Conservation (phyloP, 2,113 vertebrate species). For the Oryctolagus cuniculus region mOryCun1.1 NC_091444.1:3253001-3253500, state of each 20-base stretch:
- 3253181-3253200: background rate
- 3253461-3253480: background rate
- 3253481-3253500: slow-evolving; percentile 28
- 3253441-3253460: slow-evolving; percentile 34
- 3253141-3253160: background rate
- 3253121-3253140: slow-evolving; percentile 24
- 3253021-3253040: background rate
- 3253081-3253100: background rate
- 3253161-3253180: background rate
- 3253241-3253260: background rate
- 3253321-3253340: background rate
- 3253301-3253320: background rate
- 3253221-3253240: background rate
- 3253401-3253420: background rate
- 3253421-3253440: background rate
- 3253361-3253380: background rate
- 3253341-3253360: background rate
- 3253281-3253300: slow-evolving; percentile 2
- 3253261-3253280: slow-evolving; percentile 21
- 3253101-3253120: background rate
- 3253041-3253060: slow-evolving; percentile 4
- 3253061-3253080: slow-evolving; percentile 25
- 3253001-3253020: slow-evolving; percentile 12
- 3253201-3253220: background rate
- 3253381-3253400: background rate